A percentile compares a stretch with the other conserved stretches of the same genome.
phyloP scores from a whole-genome alignment of 2,888 invertebrate species.

The Heliconius sara region DNA sequence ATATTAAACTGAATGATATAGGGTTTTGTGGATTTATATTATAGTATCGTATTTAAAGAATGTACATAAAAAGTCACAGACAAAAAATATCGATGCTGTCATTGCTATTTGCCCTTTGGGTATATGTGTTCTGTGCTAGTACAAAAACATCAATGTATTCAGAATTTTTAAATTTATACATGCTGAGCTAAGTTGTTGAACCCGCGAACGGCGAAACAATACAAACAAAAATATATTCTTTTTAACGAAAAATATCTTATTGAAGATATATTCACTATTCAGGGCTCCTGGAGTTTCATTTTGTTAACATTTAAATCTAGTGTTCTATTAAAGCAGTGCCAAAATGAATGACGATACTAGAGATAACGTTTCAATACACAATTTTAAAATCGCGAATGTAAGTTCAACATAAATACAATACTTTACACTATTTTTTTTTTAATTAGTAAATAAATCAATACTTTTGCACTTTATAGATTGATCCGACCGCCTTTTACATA shows the following conservation, averaged over 20 bases:
- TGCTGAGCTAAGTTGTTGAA: background rate
- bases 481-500: slow-evolving; percentile 90
- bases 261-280: background rate
- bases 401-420: slow-evolving; percentile 27
- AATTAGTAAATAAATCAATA: background rate
- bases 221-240: background rate
- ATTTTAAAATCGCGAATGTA: slow-evolving; percentile 47
- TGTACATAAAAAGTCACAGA: background rate
- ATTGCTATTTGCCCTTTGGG: background rate
- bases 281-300: too few species aligned
- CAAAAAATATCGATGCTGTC: background rate
- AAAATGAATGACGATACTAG: slow-evolving; percentile 30
- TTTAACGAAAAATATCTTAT: background rate
- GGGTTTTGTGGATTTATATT: too few species aligned
- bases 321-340: background rate
- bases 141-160: background rate
- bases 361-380: slow-evolving; percentile 28
- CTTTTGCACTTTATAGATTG: slow-evolving; percentile 67
- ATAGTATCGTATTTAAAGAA: too few species aligned
- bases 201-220: background rate
- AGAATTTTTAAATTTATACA: background rate
- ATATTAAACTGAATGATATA: background rate
- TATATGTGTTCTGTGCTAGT: too few species aligned
- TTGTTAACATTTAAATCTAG: background rate
- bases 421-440: background rate